These are phyloP conservation scores for Gallinago paraguaiae DNA, from an alignment of 2,113 vertebrate species.

Conservation along the genomic window DNA sequence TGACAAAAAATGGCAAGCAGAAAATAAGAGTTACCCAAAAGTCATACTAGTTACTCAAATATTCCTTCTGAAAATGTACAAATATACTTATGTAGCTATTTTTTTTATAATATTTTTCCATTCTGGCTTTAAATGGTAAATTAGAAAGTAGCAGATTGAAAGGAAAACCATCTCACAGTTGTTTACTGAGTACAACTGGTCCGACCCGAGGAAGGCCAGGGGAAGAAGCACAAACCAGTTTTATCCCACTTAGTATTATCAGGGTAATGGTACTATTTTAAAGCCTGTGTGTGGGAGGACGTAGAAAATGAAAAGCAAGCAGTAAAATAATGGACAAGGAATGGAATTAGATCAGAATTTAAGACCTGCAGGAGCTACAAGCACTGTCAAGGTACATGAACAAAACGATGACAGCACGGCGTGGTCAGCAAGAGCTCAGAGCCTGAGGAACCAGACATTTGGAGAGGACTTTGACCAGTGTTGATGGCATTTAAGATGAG, in stretches of 20 bases:
- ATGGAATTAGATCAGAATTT: slow-evolving; percentile 48
- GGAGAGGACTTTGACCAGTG: background rate
- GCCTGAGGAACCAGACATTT: background rate
- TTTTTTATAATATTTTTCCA: background rate
- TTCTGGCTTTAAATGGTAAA: slow-evolving; percentile 1
- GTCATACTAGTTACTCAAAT: background rate
- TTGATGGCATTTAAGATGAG: slow-evolving; percentile 43
- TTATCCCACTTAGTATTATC: slow-evolving; percentile 34
- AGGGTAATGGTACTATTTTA: slow-evolving; percentile 22
- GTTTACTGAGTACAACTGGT: background rate
- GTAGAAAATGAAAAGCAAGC: slow-evolving; percentile 57
- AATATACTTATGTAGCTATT: background rate
- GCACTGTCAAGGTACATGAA: slow-evolving; percentile 37
- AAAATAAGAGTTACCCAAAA: background rate
- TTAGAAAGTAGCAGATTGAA: background rate
- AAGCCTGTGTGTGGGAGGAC: slow-evolving; percentile 26
- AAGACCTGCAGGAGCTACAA: slow-evolving; percentile 34
- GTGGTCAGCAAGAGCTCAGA: slow-evolving; percentile 47
- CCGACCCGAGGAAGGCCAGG: background rate
- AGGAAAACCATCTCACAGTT: background rate
- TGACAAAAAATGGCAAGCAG: background rate
- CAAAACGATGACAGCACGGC: background rate
- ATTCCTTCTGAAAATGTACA: background rate
- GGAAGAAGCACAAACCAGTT: slow-evolving; percentile 23
- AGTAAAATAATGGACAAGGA: slow-evolving; percentile 63